Percentiles rank a stretch among this genome's conserved stretches.
Evolutionary conservation across 2,888 invertebrate species (phyloP).

Genomic region (Anarsia innoxiella): DNA sequence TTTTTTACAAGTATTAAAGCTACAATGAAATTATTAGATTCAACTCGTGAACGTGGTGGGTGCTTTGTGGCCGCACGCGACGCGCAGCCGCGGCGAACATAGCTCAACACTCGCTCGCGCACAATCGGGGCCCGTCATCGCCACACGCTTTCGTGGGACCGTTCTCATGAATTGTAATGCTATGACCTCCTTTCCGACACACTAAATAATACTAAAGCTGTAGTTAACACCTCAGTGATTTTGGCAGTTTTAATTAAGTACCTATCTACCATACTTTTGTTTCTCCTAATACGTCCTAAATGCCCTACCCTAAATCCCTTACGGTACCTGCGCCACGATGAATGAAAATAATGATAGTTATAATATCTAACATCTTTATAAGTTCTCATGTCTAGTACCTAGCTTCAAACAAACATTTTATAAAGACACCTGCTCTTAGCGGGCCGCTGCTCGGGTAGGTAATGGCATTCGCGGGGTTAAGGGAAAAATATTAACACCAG

Average conservation of each 20-base stretch:
- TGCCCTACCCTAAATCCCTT: too few species aligned
- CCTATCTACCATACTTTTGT: too few species aligned
- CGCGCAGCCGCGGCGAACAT: slow-evolving; percentile 18
- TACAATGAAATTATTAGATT: slow-evolving; percentile 4
- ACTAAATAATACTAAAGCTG: slow-evolving; percentile 31
- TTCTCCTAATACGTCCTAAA: too few species aligned
- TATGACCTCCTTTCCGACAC: slow-evolving; percentile 34
- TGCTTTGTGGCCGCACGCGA: slow-evolving; percentile 3
- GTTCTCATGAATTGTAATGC: slow-evolving; percentile 40
- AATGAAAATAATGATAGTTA: too few species aligned
- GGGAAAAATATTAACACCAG: too few species aligned
- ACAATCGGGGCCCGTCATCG: slow-evolving; percentile 38
- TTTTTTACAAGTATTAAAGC: slow-evolving; percentile 1
- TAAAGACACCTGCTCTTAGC: too few species aligned
- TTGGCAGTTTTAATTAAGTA: too few species aligned
- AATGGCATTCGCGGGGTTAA: slow-evolving; percentile 29
- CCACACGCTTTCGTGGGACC: slow-evolving; percentile 34
- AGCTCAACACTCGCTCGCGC: slow-evolving; percentile 18
- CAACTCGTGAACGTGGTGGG: slow-evolving; percentile 2
- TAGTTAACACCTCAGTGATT: slow-evolving; percentile 31
- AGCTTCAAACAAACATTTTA: too few species aligned
- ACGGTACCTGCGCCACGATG: too few species aligned
- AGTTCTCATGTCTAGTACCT: too few species aligned
- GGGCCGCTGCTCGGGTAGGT: slow-evolving; percentile 23
- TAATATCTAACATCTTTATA: too few species aligned